Evolutionary conservation across 2,113 vertebrate species (phyloP), one percentile per base, ranked within the genome.

Genomic region (Chroicocephalus ridibundus): DNA sequence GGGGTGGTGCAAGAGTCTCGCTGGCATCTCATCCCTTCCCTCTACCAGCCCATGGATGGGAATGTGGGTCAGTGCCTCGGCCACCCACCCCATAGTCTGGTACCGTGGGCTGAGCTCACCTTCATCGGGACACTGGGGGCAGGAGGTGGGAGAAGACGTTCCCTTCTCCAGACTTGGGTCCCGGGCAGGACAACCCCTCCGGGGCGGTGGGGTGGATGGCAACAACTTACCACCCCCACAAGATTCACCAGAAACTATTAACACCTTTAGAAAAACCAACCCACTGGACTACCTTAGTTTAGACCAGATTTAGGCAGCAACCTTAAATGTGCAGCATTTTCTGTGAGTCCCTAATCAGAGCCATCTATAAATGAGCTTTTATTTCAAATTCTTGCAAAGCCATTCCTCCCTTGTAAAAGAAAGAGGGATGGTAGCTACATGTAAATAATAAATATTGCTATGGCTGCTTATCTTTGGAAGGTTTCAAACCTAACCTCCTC

Each of bases 371-470:
- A 38, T 40, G 60, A 82, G 40, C 19, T 91, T 92, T 88, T 89
- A 57, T 89, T 93, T 82, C 24, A 60, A 85, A 88, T 88, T 76
- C 92, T 86, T 94, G 70, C 52, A 85, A 82, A 86, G 49, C 27
- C 19, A 74, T 77, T 90, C 74, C 40, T 91, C 25, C n/a, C 44
- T 78, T 77, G 66, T 85, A 74, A 91, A 94, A 94, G 91, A 86
- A 75, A 81, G 58, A 78, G 82, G 52, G 29, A 68, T 87, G 78
- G 47, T 51, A 91, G 74, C 68, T 76, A 86, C 70, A 91, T 20
- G 49, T 76, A 88, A 94, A 95, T 64, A 96, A 92, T 74, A 97
- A 96, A 91, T 90, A 91, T 60, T 91, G 82, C 64, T 31, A 24
- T 64, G 68, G n/a, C 44, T 90, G 57, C 85, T 96, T 74, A 88